Conservation (phyloP, 2,797 vertebrate species). For the Sebastes miniatus region DNA sequence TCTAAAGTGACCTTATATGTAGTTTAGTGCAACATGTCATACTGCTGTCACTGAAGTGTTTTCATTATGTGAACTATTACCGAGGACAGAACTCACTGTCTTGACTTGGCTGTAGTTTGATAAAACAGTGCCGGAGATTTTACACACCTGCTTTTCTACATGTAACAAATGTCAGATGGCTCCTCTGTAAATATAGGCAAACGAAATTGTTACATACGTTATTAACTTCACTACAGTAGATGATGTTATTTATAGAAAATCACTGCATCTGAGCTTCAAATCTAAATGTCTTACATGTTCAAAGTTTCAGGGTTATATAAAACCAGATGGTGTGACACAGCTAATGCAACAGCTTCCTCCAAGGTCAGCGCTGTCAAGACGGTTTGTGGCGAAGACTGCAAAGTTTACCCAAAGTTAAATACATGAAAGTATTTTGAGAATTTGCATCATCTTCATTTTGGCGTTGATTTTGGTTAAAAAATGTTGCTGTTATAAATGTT, state of each 20-base stretch:
- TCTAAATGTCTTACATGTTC: accelerated
- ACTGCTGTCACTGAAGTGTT: background rate
- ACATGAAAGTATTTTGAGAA: background rate
- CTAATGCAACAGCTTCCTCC: background rate
- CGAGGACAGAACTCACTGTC: background rate
- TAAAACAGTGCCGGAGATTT: background rate
- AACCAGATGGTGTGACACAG: background rate
- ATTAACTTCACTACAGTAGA: no score
- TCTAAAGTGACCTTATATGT: background rate
- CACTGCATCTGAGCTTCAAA: background rate
- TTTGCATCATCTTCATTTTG: background rate
- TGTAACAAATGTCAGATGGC: background rate
- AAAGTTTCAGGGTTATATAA: background rate
- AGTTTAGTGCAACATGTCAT: background rate
- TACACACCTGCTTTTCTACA: background rate
- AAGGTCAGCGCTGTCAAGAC: background rate
- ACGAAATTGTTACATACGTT: background rate
- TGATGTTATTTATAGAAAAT: background rate
- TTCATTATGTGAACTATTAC: background rate
- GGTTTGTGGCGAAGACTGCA: background rate
- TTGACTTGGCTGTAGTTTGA: background rate
- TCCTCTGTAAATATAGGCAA: background rate
- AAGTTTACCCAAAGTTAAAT: background rate
- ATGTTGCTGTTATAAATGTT: background rate
- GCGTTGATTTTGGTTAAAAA: background rate